Percentiles rank a stretch among this genome's conserved stretches.
These are phyloP conservation scores for Stegodyphus mimosarum DNA, from an alignment of 1,140 invertebrate genomes.

Conservation along the genomic window DNA sequence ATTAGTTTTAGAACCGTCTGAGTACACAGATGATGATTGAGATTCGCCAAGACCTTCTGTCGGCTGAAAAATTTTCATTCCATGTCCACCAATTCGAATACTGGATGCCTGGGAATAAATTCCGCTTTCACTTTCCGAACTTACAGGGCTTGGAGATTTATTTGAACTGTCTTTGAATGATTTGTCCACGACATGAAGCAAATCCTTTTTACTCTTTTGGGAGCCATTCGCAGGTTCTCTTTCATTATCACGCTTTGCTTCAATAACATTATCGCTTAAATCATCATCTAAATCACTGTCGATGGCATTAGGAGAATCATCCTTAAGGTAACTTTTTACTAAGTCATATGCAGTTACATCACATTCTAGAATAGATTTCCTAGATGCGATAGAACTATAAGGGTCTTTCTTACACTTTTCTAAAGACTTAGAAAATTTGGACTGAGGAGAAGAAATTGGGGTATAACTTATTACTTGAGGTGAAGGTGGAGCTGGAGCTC, in stretches of 20 bases:
- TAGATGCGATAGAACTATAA: conserved; percentile 52
- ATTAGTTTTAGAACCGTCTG: conserved; percentile 51
- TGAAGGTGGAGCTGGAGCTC: conserved; percentile 9
- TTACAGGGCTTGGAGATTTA: conserved; percentile 45
- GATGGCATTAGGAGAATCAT: background rate
- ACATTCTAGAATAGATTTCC: conserved; percentile 83
- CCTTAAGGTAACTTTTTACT: conserved; percentile 67
- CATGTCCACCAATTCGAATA: conserved; percentile 40
- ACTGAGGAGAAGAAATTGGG: background rate
- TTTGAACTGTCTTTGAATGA: background rate
- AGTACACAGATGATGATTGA: conserved; percentile 45
- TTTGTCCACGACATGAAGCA: background rate
- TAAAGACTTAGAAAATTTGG: conserved; percentile 27
- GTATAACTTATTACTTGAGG: conserved; percentile 7
- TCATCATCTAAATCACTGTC: conserved; percentile 59
- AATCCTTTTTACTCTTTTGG: background rate
- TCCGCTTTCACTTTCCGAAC: conserved; percentile 52
- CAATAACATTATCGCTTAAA: conserved; percentile 55
- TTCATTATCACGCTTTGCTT: background rate
- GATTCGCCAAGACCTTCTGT: conserved; percentile 6
- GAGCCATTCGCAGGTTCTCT: background rate
- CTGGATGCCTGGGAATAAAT: conserved; percentile 52
- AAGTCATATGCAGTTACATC: conserved; percentile 87
- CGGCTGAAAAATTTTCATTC: conserved; percentile 31
- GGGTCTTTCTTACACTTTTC: conserved; percentile 51